phyloP scores from a whole-genome alignment of 2,113 vertebrate genomes.

The Antechinus stuartii region DNA sequence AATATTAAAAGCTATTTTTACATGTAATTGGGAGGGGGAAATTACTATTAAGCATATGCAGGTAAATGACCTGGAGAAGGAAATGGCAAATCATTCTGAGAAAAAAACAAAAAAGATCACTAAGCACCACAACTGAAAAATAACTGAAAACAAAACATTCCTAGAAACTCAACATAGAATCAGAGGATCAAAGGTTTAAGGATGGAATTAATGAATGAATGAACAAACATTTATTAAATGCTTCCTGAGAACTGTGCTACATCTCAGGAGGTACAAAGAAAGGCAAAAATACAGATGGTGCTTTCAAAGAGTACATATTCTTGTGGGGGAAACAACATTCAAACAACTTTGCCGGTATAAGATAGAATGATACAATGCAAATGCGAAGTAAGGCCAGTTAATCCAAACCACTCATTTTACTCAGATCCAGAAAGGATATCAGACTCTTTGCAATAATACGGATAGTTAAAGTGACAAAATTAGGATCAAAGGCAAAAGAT shows the following conservation, averaged over 20 bases:
- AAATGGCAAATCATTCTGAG: neutral
- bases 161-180: no score
- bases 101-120: no score
- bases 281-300: neutral
- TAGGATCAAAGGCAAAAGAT: neutral
- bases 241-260: neutral
- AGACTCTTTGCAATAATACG: neutral
- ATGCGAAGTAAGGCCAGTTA: neutral
- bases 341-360: neutral
- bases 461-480: neutral
- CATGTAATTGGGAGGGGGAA: no score
- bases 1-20: no score
- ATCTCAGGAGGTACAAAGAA: neutral
- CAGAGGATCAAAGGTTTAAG: neutral
- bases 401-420: neutral
- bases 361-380: neutral
- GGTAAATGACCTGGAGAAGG: neutral
- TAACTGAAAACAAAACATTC: no score
- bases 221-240: neutral
- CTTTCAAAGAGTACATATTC: neutral
- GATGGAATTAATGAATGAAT: neutral
- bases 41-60: no score
- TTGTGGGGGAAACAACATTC: neutral
- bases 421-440: neutral
- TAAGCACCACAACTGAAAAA: no score